phyloP scores from a whole-genome alignment of 2,888 invertebrate genomes.

The Drosophila peninsularis region DNA sequence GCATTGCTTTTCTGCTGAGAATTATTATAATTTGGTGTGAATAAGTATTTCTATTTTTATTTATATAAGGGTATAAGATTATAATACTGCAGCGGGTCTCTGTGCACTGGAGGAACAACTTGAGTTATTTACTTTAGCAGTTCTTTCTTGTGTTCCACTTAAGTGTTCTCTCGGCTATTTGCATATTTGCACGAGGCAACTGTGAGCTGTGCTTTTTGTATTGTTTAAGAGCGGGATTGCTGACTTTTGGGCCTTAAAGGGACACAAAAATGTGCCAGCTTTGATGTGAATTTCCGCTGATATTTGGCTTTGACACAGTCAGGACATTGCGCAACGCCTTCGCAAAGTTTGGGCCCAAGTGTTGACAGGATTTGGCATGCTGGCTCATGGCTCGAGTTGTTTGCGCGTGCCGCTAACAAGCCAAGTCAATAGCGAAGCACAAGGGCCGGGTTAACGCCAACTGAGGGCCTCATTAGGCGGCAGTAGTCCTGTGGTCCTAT shows the following conservation, averaged over 20 bases:
- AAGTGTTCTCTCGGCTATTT: background rate
- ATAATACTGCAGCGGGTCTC: background rate
- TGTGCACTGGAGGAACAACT: background rate
- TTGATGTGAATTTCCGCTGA: slow-evolving; percentile 27
- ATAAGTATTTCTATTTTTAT: too few species aligned
- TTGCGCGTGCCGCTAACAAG: slow-evolving; percentile 66
- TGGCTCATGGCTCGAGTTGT: slow-evolving; percentile 38
- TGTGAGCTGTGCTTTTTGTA: background rate
- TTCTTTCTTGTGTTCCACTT: background rate
- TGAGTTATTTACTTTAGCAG: background rate
- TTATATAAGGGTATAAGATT: too few species aligned
- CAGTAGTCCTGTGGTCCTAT: slow-evolving; percentile 28
- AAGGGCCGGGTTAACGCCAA: slow-evolving; percentile 26
- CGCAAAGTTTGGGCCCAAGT: slow-evolving; percentile 29
- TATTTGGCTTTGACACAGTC: background rate
- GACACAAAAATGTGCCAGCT: slow-evolving; percentile 1
- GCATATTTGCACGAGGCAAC: background rate
- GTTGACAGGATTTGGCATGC: slow-evolving; percentile 44
- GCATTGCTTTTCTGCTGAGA: too few species aligned
- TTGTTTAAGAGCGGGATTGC: background rate
- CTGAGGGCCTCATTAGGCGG: slow-evolving; percentile 59
- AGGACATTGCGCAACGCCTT: background rate
- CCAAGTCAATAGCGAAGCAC: slow-evolving; percentile 63
- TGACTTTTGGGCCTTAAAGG: slow-evolving; percentile 11
- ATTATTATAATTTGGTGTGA: too few species aligned